Evolutionary conservation across 2,888 invertebrate genomes (phyloP).

Genomic region (Amiota mariae): DNA sequence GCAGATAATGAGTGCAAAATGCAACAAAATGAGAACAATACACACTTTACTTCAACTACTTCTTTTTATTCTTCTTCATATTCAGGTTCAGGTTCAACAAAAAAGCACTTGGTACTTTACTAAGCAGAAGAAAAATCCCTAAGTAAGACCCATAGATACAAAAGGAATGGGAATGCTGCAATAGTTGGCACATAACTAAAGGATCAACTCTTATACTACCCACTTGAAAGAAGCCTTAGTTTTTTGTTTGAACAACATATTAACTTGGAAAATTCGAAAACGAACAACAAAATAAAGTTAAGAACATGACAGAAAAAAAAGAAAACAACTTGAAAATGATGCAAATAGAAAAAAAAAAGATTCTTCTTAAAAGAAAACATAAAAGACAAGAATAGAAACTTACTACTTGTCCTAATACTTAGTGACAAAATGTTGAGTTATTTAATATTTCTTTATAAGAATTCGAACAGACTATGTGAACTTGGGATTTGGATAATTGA

Average conservation of each 20-base stretch:
- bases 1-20: conserved; percentile 5
- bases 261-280: neutral
- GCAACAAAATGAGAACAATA: conserved; percentile 23
- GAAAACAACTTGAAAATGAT: conserved; percentile 1
- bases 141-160: no score
- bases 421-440: no score
- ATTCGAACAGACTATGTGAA: no score
- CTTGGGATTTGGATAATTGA: no score
- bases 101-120: no score
- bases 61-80: no score
- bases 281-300: neutral
- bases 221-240: conserved; percentile 15
- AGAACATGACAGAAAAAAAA: no score
- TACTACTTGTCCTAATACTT: neutral
- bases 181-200: conserved; percentile 6
- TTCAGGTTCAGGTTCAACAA: no score
- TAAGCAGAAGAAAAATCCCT: no score
- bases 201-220: conserved; percentile 10
- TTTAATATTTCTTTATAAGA: no score
- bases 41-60: conserved; percentile 10
- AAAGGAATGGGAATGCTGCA: neutral
- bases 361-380: neutral
- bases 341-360: neutral
- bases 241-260: neutral
- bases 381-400: conserved; percentile 2